A percentile compares a stretch with the other conserved stretches of the same genome.
These are phyloP conservation scores for Pseudomyrmex pallidus DNA, from an alignment of 1,140 invertebrate genomes.

Conservation along the genomic window DNA sequence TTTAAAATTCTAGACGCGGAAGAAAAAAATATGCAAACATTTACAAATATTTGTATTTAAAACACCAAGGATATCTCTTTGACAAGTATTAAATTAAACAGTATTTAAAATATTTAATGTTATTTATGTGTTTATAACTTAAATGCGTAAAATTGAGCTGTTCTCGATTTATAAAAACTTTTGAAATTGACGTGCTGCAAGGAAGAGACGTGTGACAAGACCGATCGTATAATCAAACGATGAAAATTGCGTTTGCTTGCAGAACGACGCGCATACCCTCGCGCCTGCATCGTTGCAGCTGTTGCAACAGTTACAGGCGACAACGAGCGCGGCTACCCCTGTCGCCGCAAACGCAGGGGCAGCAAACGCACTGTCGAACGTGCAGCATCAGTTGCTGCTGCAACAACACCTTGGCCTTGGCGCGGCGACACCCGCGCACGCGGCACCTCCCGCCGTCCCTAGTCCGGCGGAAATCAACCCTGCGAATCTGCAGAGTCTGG, in stretches of 20 bases:
- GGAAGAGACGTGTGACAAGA: background rate
- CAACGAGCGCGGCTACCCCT: conserved; percentile 86
- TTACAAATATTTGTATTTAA: no score
- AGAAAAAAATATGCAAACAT: no score
- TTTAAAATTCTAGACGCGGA: background rate
- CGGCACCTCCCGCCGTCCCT: conserved; percentile 79
- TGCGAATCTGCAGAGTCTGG: conserved; percentile 87
- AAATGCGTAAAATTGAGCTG: no score
- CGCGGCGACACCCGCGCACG: conserved; percentile 80
- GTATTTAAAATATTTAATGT: no score
- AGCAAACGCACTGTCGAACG: conserved; percentile 81
- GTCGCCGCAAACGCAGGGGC: conserved; percentile 77
- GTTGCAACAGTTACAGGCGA: conserved; percentile 91
- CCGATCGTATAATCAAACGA: background rate
- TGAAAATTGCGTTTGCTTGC: conserved; percentile 37
- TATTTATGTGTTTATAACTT: no score
- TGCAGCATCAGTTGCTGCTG: conserved; percentile 86
- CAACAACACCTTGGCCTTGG: conserved; percentile 90
- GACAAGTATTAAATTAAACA: no score
- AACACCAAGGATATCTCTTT: no score
- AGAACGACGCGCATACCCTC: conserved; percentile 88
- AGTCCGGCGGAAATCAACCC: conserved; percentile 85
- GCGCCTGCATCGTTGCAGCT: conserved; percentile 90
- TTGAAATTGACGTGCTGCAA: background rate
- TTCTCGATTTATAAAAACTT: background rate